Base-by-base conservation (phyloP, 2,113 vertebrate genomes). In the Tachycineta bicolor region DNA sequence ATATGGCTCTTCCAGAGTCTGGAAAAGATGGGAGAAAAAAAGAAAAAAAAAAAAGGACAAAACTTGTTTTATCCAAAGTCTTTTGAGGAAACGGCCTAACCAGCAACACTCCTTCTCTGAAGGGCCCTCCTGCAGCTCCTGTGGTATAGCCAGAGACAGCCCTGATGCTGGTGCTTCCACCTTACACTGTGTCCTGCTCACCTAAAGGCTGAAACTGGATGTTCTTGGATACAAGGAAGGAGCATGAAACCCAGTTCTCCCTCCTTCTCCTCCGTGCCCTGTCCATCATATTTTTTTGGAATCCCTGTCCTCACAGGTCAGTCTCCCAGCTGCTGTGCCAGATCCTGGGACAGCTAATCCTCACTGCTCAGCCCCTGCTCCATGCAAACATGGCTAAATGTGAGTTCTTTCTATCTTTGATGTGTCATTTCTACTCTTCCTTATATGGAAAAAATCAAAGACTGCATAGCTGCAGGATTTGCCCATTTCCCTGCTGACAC, bases 261-360 rank as follows among this genome's bases (percentile, higher is more conserved):
- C 15, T 33, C n/a, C 14, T 31, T 4, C 23, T 62, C 23, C 52
- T 67, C 68, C 3, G 0, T 62, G 55, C 12, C 7, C 12, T 34
- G 5, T 62, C n/a, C 3, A 3, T n/a, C 37, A 22, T n/a, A 5
- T 10, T 25, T 73, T 47, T 50, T 14, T 17, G 39, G 44, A 37
- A 75, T 49, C 29, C 31, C 6, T 22, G 16, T 34, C 43, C 50
- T 78, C 34, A 14, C 29, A 50, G 41, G 31, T 8, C 2, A 2
- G 31, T 23, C 33, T 87, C 29, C 19, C 81, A 70, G 26, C 52
- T 69, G 28, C 41, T 2, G 0, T 21, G 9, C 12, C 2, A 2
- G 33, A n/a, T 49, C 46, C 83, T 67, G 26, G 22, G 25, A 7
- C 37, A 70, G n/a, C 13, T 58, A 29, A 65, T 76, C 20, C 43